Evolutionary conservation across 2,888 invertebrate species (phyloP).

Genomic region (Perizoma flavofasciatum): DNA sequence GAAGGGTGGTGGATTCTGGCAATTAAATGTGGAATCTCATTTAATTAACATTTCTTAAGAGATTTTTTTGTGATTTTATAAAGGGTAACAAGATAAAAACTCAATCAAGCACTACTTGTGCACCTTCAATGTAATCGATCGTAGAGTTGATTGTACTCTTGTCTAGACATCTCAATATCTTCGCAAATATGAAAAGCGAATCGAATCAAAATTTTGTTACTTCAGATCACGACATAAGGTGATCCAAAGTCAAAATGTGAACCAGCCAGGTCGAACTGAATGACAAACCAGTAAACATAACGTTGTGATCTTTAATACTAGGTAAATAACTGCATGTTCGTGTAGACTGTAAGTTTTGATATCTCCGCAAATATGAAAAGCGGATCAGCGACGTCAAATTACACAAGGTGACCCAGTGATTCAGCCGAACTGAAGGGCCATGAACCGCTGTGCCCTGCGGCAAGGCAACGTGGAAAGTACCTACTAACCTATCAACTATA

Average conservation of each 20-base stretch:
- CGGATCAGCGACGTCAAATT: conserved; percentile 49
- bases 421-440: conserved; percentile 46
- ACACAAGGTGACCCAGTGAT: conserved; percentile 33
- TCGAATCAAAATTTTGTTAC: conserved; percentile 22
- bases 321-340: not conserved
- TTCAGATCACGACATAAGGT: conserved; percentile 14
- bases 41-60: not conserved
- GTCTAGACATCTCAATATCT: conserved; percentile 30
- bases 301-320: too few relatives aligned
- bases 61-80: not conserved
- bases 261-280: too few relatives aligned
- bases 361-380: conserved; percentile 23
- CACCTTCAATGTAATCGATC: conserved; percentile 14
- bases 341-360: not conserved
- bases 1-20: conserved; percentile 26
- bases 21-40: conserved; percentile 25
- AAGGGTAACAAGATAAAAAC: not conserved
- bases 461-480: conserved; percentile 55
- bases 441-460: conserved; percentile 43
- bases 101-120: not conserved
- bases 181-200: conserved; percentile 28
- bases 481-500: conserved; percentile 28
- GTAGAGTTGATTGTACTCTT: conserved; percentile 19
- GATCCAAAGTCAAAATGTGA: not conserved
- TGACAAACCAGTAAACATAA: too few relatives aligned